Conservation (phyloP, 1,140 invertebrate genomes). For the Atopsyche davidsoni region DNA sequence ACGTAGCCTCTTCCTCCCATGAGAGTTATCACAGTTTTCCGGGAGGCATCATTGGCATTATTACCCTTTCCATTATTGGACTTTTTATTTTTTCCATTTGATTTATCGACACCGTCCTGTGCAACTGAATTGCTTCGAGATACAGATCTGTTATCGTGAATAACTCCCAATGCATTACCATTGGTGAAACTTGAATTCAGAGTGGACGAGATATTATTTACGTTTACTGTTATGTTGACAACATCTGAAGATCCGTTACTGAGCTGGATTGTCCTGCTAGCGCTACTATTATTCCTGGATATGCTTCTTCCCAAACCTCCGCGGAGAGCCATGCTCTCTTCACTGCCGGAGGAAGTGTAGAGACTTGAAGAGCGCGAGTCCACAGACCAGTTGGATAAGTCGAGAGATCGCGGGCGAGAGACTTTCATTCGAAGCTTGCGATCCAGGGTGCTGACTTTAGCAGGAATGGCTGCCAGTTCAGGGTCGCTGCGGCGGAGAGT, state of each 20-base stretch:
- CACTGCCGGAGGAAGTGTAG: conserved; percentile 74
- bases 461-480: conserved; percentile 73
- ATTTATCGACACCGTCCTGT: conserved; percentile 18
- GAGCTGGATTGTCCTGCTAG: conserved; percentile 51
- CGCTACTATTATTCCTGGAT: conserved; percentile 65
- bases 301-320: conserved; percentile 50
- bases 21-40: conserved; percentile 74
- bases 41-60: conserved; percentile 35
- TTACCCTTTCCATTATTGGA: conserved; percentile 32
- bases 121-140: conserved; percentile 38
- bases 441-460: conserved; percentile 73
- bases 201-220: conserved; percentile 25
- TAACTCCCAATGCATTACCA: conserved; percentile 31
- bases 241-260: conserved; percentile 36
- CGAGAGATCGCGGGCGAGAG: conserved; percentile 70
- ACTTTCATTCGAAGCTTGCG: conserved; percentile 72
- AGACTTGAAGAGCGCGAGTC: conserved; percentile 77
- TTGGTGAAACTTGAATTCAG: conserved; percentile 22
- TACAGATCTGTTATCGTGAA: conserved; percentile 34
- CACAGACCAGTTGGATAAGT: conserved; percentile 82
- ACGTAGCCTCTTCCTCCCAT: conserved; percentile 84
- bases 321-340: conserved; percentile 68
- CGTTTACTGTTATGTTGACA: conserved; percentile 28
- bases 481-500: conserved; percentile 71
- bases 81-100: conserved; percentile 29